A percentile compares a stretch with the other conserved stretches of the same genome.
These are phyloP conservation scores for Iselma pallidipennis DNA, from an alignment of 2,888 invertebrate species.

Conservation along the genomic window DNA sequence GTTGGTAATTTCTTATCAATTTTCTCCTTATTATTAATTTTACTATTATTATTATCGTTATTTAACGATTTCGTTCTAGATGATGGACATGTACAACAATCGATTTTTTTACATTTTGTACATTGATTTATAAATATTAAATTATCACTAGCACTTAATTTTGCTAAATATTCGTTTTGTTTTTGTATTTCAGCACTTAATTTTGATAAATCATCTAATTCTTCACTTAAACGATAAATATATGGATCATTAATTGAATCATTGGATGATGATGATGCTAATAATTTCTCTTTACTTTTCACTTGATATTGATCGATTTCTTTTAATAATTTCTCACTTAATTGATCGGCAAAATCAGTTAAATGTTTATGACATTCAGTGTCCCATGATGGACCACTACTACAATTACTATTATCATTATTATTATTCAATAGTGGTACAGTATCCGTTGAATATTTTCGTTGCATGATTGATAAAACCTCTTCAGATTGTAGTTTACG, in stretches of 20 bases:
- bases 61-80: background rate
- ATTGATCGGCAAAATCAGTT: conserved; percentile 78
- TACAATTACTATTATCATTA: conserved; percentile 30
- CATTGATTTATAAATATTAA: conserved; percentile 49
- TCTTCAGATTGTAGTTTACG: conserved; percentile 37
- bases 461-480: conserved; percentile 39
- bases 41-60: conserved; percentile 36
- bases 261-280: conserved; percentile 53
- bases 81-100: background rate
- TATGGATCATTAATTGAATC: conserved; percentile 66
- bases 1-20: conserved; percentile 54
- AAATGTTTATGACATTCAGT: conserved; percentile 72
- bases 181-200: conserved; percentile 63
- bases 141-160: conserved; percentile 58
- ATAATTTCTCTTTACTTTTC: conserved; percentile 54
- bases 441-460: conserved; percentile 40
- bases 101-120: conserved; percentile 58
- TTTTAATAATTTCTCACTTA: conserved; percentile 79
- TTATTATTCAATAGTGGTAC: conserved; percentile 43
- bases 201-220: conserved; percentile 63
- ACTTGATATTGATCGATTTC: conserved; percentile 70
- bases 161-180: conserved; percentile 62
- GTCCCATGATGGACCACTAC: conserved; percentile 56
- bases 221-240: conserved; percentile 63
- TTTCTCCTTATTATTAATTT: conserved; percentile 33